Percentiles rank a stretch among this genome's conserved stretches.
phyloP scores from a whole-genome alignment of 2,797 vertebrate species.

The Gallinago stenura region DNA sequence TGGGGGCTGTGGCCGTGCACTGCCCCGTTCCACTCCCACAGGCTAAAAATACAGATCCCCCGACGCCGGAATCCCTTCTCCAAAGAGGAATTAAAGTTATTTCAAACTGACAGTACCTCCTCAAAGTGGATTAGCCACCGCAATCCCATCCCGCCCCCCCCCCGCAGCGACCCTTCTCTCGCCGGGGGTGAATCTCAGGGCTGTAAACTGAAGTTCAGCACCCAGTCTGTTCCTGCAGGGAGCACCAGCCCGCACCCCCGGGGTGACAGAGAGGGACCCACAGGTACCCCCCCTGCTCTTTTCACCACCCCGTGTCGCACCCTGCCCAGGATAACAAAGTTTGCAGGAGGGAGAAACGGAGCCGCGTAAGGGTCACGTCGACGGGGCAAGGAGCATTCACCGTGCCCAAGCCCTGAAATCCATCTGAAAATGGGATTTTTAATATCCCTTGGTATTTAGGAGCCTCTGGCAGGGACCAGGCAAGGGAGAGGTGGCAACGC shows the following conservation, averaged over 20 bases:
- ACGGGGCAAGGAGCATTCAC: neutral
- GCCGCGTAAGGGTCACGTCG: rapidly evolving
- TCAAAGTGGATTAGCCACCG: slow-evolving; percentile 4
- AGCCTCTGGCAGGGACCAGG: neutral
- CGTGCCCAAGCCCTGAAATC: neutral
- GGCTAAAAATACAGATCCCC: neutral
- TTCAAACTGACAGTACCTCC: slow-evolving; percentile 29
- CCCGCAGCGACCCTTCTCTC: neutral
- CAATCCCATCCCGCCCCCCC: neutral
- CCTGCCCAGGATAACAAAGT: neutral
- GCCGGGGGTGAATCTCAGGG: neutral
- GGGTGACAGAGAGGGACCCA: neutral
- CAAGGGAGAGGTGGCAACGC: neutral
- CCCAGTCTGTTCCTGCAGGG: neutral
- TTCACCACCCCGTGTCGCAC: rapidly evolving
- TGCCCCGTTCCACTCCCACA: rapidly evolving
- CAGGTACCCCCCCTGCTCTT: neutral
- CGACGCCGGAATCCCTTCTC: neutral
- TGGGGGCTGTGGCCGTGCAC: no score
- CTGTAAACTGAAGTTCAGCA: neutral
- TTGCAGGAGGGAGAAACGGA: neutral
- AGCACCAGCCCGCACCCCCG: neutral
- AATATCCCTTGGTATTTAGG: neutral
- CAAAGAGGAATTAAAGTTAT: slow-evolving; percentile 43
- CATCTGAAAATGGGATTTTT: neutral